phyloP scores from a whole-genome alignment of 2,797 vertebrate species.

The Morus bassanus region DNA sequence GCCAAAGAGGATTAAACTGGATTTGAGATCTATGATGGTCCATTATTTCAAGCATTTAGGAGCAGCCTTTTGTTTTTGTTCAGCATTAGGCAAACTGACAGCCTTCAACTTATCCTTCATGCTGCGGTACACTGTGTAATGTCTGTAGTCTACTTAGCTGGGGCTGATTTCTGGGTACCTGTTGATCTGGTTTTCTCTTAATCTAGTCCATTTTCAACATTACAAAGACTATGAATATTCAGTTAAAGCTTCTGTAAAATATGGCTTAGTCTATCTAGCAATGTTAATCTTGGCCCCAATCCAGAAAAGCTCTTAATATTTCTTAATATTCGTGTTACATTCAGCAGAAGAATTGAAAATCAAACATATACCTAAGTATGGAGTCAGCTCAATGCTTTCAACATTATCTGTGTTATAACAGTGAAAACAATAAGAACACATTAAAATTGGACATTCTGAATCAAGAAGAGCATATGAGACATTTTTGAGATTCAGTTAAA shows the following conservation, averaged over 20 bases:
- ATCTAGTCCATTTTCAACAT: background rate
- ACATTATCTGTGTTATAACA: background rate
- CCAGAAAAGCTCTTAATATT: constrained; percentile 30
- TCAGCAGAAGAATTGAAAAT: background rate
- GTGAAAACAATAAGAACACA: background rate
- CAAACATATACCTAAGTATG: background rate
- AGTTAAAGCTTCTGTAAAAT: constrained; percentile 2
- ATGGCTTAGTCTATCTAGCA: background rate
- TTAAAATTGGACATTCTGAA: background rate
- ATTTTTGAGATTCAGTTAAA: background rate
- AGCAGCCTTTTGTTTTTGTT: background rate
- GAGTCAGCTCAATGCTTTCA: background rate
- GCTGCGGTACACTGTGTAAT: background rate
- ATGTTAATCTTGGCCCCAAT: constrained; percentile 1
- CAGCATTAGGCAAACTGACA: constrained; percentile 8
- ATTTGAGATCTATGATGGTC: constrained; percentile 5
- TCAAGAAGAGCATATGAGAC: background rate
- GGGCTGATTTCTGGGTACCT: background rate
- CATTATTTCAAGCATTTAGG: constrained; percentile 12
- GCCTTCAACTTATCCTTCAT: background rate
- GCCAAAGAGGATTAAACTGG: constrained; percentile 45
- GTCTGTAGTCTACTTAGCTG: background rate
- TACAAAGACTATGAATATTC: background rate
- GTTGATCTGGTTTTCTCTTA: background rate
- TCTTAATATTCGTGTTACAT: constrained; percentile 10